Evolutionary conservation across 2,797 vertebrate species (phyloP).

Genomic region (Sphenodon punctatus): DNA sequence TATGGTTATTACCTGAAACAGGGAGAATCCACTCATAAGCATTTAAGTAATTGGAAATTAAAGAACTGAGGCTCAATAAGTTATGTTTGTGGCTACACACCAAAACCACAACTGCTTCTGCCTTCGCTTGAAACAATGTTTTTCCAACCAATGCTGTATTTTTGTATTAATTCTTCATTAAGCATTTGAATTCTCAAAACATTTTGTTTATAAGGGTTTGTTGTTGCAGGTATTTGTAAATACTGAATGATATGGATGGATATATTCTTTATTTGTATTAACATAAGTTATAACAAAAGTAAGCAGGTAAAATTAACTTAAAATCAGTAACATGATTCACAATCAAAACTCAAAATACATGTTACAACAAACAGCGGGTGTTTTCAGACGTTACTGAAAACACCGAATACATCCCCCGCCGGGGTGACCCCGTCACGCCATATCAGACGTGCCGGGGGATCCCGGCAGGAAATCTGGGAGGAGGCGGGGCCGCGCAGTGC

Average conservation of each 20-base stretch:
- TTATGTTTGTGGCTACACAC: neutral
- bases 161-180: neutral
- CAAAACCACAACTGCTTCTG: neutral
- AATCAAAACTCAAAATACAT: no score
- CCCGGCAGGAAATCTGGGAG: no score
- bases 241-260: neutral
- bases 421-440: no score
- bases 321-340: no score
- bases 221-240: neutral
- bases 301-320: no score
- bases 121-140: fast-evolving
- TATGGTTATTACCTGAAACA: neutral
- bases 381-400: no score
- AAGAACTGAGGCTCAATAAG: neutral
- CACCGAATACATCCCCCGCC: no score
- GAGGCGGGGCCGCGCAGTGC: no score
- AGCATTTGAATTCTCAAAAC: neutral
- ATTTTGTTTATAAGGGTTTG: neutral
- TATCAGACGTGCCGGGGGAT: no score
- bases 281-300: no score
- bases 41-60: neutral
- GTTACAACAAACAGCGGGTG: no score
- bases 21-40: neutral
- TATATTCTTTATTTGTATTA: no score
- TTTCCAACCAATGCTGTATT: neutral